Evolutionary conservation across 2,888 invertebrate species (phyloP), one percentile per base, ranked within the genome.

Genomic region (Buathra laborator): DNA sequence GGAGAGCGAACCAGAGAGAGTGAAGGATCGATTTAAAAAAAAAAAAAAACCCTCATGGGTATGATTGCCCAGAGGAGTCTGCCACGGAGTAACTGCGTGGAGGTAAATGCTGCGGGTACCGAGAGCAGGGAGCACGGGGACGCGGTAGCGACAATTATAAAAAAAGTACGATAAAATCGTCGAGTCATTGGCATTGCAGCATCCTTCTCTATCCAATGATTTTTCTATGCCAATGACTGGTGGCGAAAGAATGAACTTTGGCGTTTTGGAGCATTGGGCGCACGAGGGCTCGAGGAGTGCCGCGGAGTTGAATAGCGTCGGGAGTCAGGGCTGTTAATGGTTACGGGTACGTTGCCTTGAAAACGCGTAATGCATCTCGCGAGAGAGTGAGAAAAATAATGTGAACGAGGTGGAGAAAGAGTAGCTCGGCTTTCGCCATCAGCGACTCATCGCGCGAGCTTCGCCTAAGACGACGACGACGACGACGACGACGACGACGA

Each of bases 21-120:
- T 29, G 70, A 53, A 24, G 79, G 75, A 85, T 85, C 84, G 84
- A 85, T 85, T n/a, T n/a, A n/a, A 78, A 81, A 85, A 84, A 77
- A 72, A 64, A 67, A 37, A 37, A 37, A 37, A 7, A 37, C 37
- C 59, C 29, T 64, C 78, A 77, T 56, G 64, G 78, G 77, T 81
- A 78, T 32, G 53, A 84, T 84, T 74, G 77, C 77, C 77, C 53
- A 64, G 72, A 51, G 53, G 70, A 79, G 66, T 79, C 53, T 64
- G 37, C 64, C 48, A 14, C 37, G 70, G 51, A 70, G 44, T 37
- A 48, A 29, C 29, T 16, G 66, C 53, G 32, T 16, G 16, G 29
- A 32, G 59, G 66, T 32, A 66, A 84, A 76, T 62, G 43, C 53
- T 64, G 32, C 53, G 62, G 44, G 64, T 66, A 37, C 62, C 7